Evolutionary conservation across 2,113 vertebrate species (phyloP).

Genomic region (Procavia capensis): DNA sequence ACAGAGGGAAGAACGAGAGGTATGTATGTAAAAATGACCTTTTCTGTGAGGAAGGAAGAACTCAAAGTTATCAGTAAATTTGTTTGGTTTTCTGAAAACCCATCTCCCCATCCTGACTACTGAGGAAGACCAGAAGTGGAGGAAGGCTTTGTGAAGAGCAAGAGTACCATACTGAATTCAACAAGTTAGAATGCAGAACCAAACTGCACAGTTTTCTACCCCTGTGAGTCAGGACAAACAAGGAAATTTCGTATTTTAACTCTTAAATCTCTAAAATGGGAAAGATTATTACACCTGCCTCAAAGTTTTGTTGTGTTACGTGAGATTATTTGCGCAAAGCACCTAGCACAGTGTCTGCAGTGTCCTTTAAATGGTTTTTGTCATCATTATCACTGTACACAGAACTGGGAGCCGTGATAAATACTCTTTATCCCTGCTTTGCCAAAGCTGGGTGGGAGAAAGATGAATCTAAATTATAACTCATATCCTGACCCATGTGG

Average conservation of each 20-base stretch:
- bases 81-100: neutral
- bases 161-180: neutral
- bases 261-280: conserved; percentile 51
- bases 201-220: neutral
- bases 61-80: neutral
- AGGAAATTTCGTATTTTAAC: conserved; percentile 20
- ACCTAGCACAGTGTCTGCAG: neutral
- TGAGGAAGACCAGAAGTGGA: neutral
- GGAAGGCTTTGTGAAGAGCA: too few species aligned
- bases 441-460: conserved; percentile 42
- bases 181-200: neutral
- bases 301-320: neutral
- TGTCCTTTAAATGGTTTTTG: conserved; percentile 9
- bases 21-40: neutral
- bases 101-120: neutral
- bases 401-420: conserved; percentile 52
- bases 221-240: neutral
- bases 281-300: neutral
- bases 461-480: conserved; percentile 68
- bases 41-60: neutral
- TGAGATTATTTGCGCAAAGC: conserved; percentile 1
- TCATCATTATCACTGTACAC: conserved; percentile 27
- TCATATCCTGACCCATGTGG: neutral
- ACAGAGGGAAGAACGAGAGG: neutral
- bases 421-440: conserved; percentile 58